Conservation (phyloP, 2,888 invertebrate species). For the Thysanoteuthis rhombus region DNA sequence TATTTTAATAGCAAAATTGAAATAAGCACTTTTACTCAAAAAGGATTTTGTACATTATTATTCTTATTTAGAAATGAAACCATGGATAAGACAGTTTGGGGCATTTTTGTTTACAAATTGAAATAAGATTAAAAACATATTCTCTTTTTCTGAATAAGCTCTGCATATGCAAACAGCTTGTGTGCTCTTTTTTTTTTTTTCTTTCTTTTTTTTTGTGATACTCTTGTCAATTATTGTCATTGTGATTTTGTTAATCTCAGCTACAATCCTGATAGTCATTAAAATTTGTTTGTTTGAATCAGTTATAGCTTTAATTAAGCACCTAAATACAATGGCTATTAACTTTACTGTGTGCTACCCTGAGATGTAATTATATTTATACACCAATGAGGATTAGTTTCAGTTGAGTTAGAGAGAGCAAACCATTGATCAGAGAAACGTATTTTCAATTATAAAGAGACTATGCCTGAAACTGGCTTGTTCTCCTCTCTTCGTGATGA, state of each 20-base stretch:
- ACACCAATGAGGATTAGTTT: neutral
- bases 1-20: no score
- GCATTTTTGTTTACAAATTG: no score
- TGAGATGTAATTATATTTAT: neutral
- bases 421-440: neutral
- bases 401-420: neutral
- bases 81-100: no score
- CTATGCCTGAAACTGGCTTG: neutral
- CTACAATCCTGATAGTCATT: neutral
- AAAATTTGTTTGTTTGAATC: neutral
- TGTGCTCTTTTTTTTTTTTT: no score
- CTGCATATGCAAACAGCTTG: neutral
- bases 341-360: neutral
- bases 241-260: neutral
- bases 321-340: neutral
- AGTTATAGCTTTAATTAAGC: neutral
- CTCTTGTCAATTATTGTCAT: neutral
- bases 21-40: no score
- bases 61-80: no score
- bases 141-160: neutral
- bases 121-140: neutral
- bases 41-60: no score
- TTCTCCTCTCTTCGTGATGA: neutral
- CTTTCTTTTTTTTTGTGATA: neutral
- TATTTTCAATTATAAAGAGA: neutral